Evolutionary conservation across 2,797 vertebrate genomes (phyloP), one percentile per base, ranked within the genome.

Genomic region (Tolypeutes matacus): DNA sequence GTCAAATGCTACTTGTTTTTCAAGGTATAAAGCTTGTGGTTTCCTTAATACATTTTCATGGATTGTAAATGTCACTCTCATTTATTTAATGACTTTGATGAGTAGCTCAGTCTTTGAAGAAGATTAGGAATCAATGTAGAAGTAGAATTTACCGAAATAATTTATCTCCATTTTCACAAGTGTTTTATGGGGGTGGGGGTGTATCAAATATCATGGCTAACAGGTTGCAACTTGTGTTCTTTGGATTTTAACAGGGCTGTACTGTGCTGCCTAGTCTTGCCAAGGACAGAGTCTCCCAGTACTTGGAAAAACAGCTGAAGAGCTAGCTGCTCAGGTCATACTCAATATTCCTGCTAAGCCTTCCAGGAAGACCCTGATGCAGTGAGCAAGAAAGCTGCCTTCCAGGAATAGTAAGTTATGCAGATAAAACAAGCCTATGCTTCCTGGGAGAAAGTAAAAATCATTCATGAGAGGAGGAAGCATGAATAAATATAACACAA

Each of bases 31-130:
- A 67, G 49, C 67, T 85, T 34, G 76, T 72, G 53, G 36, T 81
- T 92, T 92, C 72, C 69, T 82, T 78, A 69, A 76, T 86, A 51
- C 56, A 73, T 39, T 91, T 83, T 86, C 39, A 56, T 86, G 76
- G n/a, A 81, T 49, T 88, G 23, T 77, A 89, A 51, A 64, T 17
- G 11, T 58, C 77, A 85, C 73, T 88, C 75, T 92, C 78, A 78
- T 34, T 46, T 84, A 27, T 64, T 96, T 94, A 88, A 49, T 85
- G 91, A 89, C 78, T 78, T 93, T 65, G 36, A n/a, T 85, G 42
- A 75, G 15, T 70, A 65, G 20, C 70, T 89, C 69, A 82, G 15
- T 78, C 39, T 73, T 76, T 64, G 81, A 89, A 39, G 67, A 86
- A 39, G 31, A 92, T 84, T 81, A 82, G 73, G 27, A 92, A 94